Evolutionary conservation across 2,797 vertebrate species (phyloP).

Genomic region (Rhinichthys osculus): DNA sequence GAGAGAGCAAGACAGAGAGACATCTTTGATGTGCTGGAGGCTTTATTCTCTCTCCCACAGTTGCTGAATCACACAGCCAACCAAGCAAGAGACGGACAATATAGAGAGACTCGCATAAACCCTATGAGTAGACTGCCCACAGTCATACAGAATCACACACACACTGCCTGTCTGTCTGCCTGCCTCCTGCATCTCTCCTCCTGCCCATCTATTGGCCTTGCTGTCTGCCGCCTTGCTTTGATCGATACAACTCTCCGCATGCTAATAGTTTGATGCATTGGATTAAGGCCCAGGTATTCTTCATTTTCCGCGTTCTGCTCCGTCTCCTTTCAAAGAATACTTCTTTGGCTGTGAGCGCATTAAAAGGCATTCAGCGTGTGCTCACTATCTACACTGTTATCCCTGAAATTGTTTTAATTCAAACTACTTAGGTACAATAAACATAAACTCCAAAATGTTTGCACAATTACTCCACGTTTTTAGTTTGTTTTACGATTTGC

Average conservation of each 20-base stretch:
- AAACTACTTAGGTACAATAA: too few species aligned
- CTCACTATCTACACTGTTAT: neutral
- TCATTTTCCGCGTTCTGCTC: neutral
- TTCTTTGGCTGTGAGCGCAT: neutral
- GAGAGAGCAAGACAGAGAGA: slow-evolving; percentile 7
- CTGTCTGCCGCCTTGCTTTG: neutral
- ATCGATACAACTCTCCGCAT: slow-evolving; percentile 9
- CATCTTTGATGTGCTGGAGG: slow-evolving; percentile 52
- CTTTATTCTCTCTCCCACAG: slow-evolving; percentile 45
- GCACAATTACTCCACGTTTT: too few species aligned
- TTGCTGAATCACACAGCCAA: slow-evolving; percentile 58
- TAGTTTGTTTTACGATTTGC: too few species aligned
- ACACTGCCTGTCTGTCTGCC: neutral
- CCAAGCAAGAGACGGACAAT: slow-evolving; percentile 53
- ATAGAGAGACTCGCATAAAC: slow-evolving; percentile 40
- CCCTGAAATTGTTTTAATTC: too few species aligned
- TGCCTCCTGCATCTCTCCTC: slow-evolving; percentile 8
- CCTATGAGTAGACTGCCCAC: slow-evolving; percentile 2
- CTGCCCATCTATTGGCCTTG: neutral
- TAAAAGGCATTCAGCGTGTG: neutral
- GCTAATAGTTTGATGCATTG: neutral
- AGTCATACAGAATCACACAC: slow-evolving; percentile 20
- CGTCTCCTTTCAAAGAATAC: neutral
- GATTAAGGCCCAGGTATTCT: neutral
- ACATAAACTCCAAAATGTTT: too few species aligned